These are phyloP conservation scores for Cyphomyrus plagiostoma DNA, from an alignment of 2,113 vertebrate genomes.

Conservation along the genomic window DNA sequence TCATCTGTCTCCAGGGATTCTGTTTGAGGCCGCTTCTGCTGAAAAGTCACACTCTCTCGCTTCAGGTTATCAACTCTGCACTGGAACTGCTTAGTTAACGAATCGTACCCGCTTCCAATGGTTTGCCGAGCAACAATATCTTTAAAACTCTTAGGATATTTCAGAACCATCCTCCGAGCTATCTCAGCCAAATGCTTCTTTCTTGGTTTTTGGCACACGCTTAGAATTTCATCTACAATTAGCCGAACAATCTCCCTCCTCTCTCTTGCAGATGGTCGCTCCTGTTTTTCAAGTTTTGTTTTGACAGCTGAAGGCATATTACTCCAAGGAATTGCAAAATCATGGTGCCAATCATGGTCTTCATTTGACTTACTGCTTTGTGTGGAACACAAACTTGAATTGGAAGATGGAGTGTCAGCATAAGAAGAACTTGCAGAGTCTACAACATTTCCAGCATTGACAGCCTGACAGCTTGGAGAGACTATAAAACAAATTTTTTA, in stretches of 20 bases:
- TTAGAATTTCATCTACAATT: background rate
- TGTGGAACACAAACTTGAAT: background rate
- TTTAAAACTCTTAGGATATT: background rate
- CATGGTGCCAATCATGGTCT: background rate
- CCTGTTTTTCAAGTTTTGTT: background rate
- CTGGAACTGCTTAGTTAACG: background rate
- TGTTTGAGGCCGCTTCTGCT: background rate
- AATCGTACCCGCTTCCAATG: background rate
- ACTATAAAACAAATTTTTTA: too few species aligned
- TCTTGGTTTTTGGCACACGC: background rate
- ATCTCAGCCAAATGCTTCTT: background rate
- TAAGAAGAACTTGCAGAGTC: too few species aligned
- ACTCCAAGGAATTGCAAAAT: background rate
- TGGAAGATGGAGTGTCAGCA: too few species aligned
- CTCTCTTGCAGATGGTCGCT: background rate
- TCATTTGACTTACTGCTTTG: background rate
- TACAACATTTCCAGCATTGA: too few species aligned
- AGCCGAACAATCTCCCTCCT: background rate
- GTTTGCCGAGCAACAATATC: background rate
- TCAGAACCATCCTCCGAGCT: background rate
- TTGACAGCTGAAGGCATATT: background rate
- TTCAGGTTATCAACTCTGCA: background rate
- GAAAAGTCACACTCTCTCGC: background rate
- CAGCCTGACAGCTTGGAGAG: too few species aligned
- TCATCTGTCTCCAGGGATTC: background rate